Evolutionary conservation across 2,888 invertebrate genomes (phyloP).

Genomic region (Mystacides longicornis): DNA sequence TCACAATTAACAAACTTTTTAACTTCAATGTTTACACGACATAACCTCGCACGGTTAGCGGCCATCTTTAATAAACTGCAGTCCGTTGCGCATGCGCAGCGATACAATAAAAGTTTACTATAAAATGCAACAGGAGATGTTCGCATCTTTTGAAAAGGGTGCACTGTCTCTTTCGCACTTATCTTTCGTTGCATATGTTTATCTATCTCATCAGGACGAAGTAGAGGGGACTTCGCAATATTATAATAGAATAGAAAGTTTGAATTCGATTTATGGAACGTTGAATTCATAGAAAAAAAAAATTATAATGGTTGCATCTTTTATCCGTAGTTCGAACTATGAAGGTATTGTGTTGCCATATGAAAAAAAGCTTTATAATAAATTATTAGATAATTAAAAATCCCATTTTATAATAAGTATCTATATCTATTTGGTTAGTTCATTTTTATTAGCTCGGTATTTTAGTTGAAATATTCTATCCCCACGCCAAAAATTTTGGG

Average conservation of each 20-base stretch:
- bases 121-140: conserved; percentile 5
- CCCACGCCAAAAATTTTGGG: too few species aligned
- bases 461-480: too few species aligned
- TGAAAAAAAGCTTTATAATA: too few species aligned
- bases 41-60: conserved; percentile 20
- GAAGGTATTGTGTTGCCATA: too few species aligned
- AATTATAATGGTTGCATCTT: too few species aligned
- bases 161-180: conserved; percentile 7
- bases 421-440: too few species aligned
- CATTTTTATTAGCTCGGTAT: too few species aligned
- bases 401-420: too few species aligned
- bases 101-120: neutral
- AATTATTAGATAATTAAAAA: too few species aligned
- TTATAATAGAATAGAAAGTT: conserved; percentile 25
- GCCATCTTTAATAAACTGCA: conserved; percentile 25
- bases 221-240: conserved; percentile 12
- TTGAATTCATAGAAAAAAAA: neutral
- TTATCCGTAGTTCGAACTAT: too few species aligned
- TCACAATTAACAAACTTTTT: too few species aligned
- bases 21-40: neutral
- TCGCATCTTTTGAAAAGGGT: conserved; percentile 14
- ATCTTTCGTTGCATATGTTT: neutral
- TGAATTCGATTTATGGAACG: too few species aligned
- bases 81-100: conserved; percentile 18
- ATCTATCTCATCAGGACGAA: neutral